These are phyloP conservation scores for Phylloscopus trochilus DNA, from an alignment of 2,113 vertebrate genomes.

Conservation along the genomic window DNA sequence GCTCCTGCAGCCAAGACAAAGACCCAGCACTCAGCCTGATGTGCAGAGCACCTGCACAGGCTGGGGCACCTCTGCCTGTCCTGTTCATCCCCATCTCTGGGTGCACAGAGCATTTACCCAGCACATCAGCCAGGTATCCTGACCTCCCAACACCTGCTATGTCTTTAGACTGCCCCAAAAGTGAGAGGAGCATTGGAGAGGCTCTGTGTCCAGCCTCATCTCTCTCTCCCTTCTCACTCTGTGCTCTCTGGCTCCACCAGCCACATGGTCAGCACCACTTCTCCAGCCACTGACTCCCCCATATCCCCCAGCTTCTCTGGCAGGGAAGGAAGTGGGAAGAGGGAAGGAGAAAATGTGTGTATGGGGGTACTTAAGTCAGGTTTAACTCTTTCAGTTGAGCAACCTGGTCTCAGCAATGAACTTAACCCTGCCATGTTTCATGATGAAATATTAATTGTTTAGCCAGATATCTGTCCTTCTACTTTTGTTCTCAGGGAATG, in stretches of 20 bases:
- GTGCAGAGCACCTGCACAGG: accelerated
- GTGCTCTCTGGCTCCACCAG: accelerated
- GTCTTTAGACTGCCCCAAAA: background rate
- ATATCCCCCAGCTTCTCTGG: too few species aligned
- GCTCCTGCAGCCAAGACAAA: background rate
- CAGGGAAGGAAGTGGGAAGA: background rate
- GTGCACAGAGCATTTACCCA: background rate
- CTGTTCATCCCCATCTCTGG: background rate
- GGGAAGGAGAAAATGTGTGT: background rate
- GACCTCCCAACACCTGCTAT: accelerated
- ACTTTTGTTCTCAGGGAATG: background rate
- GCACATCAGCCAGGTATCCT: background rate
- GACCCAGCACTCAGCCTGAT: accelerated
- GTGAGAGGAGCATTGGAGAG: background rate
- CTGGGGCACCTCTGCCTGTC: accelerated
- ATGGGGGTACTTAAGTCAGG: background rate
- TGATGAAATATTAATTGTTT: background rate
- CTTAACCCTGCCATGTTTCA: background rate
- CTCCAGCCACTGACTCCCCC: too few species aligned
- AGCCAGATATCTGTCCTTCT: background rate
- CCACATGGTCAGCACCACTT: accelerated
- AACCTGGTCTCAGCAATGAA: background rate
- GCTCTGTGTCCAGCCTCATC: background rate
- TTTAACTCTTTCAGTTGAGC: background rate
- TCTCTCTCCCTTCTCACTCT: background rate